A percentile compares a stretch with the other conserved stretches of the same genome.
Evolutionary conservation across 2,113 vertebrate species (phyloP).

Genomic region (Morphnarchus princeps): DNA sequence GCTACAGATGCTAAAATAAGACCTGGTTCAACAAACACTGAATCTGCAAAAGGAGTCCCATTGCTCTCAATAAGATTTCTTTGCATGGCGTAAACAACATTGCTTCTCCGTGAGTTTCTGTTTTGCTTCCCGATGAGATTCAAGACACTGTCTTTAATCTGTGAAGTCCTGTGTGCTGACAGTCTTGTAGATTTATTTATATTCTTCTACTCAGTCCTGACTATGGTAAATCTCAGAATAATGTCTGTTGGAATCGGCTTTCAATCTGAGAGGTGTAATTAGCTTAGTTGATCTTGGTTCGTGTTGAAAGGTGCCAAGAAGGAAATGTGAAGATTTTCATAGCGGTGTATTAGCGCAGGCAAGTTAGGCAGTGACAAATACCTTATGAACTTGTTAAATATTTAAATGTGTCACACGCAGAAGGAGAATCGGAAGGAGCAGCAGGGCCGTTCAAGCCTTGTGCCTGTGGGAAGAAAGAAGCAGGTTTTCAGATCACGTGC

Average conservation of each 20-base stretch:
- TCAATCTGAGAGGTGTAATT: rapidly evolving
- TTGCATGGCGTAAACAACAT: rapidly evolving
- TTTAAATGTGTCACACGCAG: not conserved
- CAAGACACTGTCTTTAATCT: not conserved
- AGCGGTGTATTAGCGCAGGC: not conserved
- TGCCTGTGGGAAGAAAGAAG: not conserved
- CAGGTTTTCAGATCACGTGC: not conserved
- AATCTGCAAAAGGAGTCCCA: not conserved
- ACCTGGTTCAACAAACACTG: not conserved
- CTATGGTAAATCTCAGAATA: not conserved
- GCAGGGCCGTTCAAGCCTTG: not conserved
- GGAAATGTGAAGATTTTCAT: not conserved
- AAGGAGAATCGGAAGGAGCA: not conserved
- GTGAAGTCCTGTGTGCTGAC: not conserved
- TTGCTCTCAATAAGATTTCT: not conserved
- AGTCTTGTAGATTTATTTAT: not conserved
- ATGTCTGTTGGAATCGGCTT: not conserved
- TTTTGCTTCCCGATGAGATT: not conserved
- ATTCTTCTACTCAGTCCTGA: rapidly evolving
- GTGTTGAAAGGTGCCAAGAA: not conserved
- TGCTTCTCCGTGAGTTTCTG: rapidly evolving
- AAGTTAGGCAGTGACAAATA: no score
- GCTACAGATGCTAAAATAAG: not conserved
- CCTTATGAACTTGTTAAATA: not conserved
- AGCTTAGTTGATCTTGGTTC: not conserved